These are phyloP conservation scores for Pachydiplax longipennis DNA, from an alignment of 2,888 invertebrate genomes.

Conservation along the genomic window DNA sequence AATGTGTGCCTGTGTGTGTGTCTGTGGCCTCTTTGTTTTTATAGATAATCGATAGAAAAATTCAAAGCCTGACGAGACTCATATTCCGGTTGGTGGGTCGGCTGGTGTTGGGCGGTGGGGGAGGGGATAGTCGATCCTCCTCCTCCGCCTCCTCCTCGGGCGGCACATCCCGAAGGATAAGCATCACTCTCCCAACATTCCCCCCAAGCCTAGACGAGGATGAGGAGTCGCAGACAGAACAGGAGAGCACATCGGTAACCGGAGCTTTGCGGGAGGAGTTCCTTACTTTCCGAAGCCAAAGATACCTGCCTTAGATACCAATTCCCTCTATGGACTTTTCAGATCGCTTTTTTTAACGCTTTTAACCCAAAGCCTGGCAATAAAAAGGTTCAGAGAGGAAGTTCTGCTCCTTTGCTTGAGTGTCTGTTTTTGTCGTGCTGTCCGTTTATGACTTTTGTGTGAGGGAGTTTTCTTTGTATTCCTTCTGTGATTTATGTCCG, in stretches of 20 bases:
- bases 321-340: not conserved
- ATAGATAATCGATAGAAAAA: conserved; percentile 60
- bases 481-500: too few relatives aligned
- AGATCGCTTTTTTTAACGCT: not conserved
- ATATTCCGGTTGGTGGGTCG: conserved; percentile 80
- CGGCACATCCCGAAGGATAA: conserved; percentile 61
- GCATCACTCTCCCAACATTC: conserved; percentile 72
- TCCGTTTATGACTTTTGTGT: too few relatives aligned
- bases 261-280: not conserved
- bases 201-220: conserved; percentile 71
- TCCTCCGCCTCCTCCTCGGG: conserved; percentile 59
- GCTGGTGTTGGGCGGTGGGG: conserved; percentile 69
- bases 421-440: not conserved
- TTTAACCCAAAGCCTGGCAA: not conserved
- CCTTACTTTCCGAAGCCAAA: not conserved
- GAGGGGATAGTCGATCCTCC: conserved; percentile 62
- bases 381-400: not conserved
- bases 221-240: conserved; percentile 59
- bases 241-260: conserved; percentile 51
- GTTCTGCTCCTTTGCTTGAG: not conserved
- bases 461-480: too few relatives aligned
- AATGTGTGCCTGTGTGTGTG: not conserved
- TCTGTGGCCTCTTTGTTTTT: conserved; percentile 3
- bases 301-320: not conserved
- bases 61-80: conserved; percentile 76